Evolutionary conservation across 2,113 vertebrate species (phyloP).

Genomic region (Lutjanus erythropterus): DNA sequence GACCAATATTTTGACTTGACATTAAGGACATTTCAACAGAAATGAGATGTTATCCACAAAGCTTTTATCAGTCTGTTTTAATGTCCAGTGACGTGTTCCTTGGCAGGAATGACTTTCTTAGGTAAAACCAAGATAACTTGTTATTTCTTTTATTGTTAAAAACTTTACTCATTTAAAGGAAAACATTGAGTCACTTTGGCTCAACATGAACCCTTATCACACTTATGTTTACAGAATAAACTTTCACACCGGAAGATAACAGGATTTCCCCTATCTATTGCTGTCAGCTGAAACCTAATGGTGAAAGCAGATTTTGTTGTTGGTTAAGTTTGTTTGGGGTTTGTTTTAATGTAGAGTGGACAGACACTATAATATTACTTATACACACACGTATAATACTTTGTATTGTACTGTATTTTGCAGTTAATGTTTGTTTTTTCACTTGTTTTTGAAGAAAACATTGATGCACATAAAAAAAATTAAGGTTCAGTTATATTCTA

Average conservation of each 20-base stretch:
- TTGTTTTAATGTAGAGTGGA: background rate
- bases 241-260: background rate
- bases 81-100: background rate
- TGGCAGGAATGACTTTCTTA: background rate
- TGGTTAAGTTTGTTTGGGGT: background rate
- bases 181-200: background rate
- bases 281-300: background rate
- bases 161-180: background rate
- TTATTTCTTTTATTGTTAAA: background rate
- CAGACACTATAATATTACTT: background rate
- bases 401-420: conserved; percentile 2
- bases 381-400: background rate
- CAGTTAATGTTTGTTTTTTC: background rate
- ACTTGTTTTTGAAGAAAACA: background rate
- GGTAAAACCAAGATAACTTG: background rate
- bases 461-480: background rate
- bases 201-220: background rate
- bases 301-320: background rate
- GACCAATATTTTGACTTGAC: background rate
- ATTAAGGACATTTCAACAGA: background rate
- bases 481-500: background rate
- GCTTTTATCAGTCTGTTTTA: background rate
- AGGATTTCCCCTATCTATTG: background rate
- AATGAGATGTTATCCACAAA: background rate
- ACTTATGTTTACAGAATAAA: background rate